Percentiles rank a stretch among this genome's conserved stretches.
These are phyloP conservation scores for Vombatus ursinus DNA, from an alignment of 2,113 vertebrate genomes.

Conservation along the genomic window DNA sequence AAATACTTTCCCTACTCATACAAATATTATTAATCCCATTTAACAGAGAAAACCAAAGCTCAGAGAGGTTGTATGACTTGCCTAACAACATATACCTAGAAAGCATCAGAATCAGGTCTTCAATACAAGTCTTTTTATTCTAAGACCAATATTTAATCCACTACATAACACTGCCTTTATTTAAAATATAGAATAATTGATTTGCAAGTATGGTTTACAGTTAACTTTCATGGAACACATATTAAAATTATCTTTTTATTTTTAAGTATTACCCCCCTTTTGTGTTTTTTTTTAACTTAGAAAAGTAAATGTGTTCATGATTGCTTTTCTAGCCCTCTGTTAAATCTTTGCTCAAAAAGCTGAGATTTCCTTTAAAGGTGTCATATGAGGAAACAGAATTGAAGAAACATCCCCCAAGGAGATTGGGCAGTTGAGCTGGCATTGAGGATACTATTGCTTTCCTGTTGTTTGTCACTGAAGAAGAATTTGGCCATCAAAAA, in stretches of 20 bases:
- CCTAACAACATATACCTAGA: not conserved
- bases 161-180: not conserved
- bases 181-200: not conserved
- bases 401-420: slow-evolving; percentile 48
- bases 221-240: not conserved
- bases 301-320: slow-evolving; percentile 48
- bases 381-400: slow-evolving; percentile 43
- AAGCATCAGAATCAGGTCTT: not conserved
- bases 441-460: not conserved
- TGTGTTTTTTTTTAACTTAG: slow-evolving; percentile 38
- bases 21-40: not conserved
- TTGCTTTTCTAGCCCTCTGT: slow-evolving; percentile 23
- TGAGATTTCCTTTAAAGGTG: slow-evolving; percentile 19
- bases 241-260: slow-evolving; percentile 17
- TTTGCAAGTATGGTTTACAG: not conserved
- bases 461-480: not conserved
- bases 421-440: slow-evolving; percentile 41
- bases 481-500: slow-evolving; percentile 64
- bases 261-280: slow-evolving; percentile 25
- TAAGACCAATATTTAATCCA: not conserved
- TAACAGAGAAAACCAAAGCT: not conserved
- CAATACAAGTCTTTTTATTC: not conserved
- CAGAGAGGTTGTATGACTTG: not conserved
- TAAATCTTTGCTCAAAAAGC: slow-evolving; percentile 51
- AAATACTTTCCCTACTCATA: not conserved